Percentiles rank a stretch among this genome's conserved stretches.
These are phyloP conservation scores for Diaphora mendica DNA, from an alignment of 2,888 invertebrate species.

Conservation along the genomic window DNA sequence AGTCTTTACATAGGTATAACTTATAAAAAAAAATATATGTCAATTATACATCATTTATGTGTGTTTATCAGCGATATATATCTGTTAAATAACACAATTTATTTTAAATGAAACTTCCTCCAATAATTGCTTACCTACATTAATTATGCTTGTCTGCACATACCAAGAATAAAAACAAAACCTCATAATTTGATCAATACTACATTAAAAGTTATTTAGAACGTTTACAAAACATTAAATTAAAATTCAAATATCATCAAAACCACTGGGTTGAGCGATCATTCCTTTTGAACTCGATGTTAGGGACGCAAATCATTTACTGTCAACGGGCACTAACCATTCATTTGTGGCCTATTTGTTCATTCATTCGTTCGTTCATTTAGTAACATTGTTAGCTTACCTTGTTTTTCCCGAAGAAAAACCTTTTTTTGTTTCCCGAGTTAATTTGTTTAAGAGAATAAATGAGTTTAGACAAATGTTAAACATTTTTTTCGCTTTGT, in stretches of 20 bases:
- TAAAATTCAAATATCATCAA: conserved; percentile 46
- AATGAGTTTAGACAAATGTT: conserved; percentile 66
- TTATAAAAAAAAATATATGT: too few species aligned
- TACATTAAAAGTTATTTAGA: conserved; percentile 6
- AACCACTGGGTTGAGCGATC: conserved; percentile 42
- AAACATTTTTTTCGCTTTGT: conserved; percentile 59
- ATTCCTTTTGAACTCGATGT: conserved; percentile 61
- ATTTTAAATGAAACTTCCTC: not conserved
- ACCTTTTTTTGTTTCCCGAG: conserved; percentile 51
- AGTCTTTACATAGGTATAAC: too few species aligned
- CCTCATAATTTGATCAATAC: not conserved
- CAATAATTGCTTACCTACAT: not conserved
- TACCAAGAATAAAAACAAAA: not conserved
- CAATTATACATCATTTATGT: too few species aligned
- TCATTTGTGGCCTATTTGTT: conserved; percentile 69
- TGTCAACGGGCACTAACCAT: conserved; percentile 68
- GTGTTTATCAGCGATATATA: too few species aligned
- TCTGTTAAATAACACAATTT: not conserved
- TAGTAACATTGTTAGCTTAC: conserved; percentile 64
- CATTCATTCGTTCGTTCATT: conserved; percentile 69
- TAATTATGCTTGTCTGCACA: not conserved
- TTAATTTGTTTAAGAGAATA: conserved; percentile 72
- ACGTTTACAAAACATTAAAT: conserved; percentile 42
- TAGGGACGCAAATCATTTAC: conserved; percentile 69
- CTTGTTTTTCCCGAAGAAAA: conserved; percentile 43